Evolutionary conservation across 2,113 vertebrate genomes (phyloP), one percentile per base, ranked within the genome.

Genomic region (Peromyscus leucopus): DNA sequence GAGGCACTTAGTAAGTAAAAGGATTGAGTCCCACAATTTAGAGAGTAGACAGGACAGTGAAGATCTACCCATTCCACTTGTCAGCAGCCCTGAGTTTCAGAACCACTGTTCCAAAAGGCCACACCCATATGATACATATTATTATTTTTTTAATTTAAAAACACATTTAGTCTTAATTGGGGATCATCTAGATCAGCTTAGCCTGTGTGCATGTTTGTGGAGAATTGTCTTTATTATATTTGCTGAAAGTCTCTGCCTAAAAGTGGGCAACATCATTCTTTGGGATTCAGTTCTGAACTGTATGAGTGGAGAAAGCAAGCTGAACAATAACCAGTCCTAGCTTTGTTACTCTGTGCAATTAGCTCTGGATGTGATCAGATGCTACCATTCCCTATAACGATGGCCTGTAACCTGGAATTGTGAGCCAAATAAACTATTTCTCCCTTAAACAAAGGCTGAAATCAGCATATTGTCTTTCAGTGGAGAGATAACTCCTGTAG

Each of bases 131-230:
- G 36, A 78, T 31, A 72, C 19, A 33, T 78, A 63, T 55, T 55
- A 42, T 42, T 42, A 42, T 42, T 46, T 86, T 76, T 82, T 80
- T 72, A 72, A 61, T 67, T 89, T 94, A 28, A 26, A 90, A 90
- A 46, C 28, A 65, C 55, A 21, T 91, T 5, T 42, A 48, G 13
- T 78, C 42, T 78, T 26, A 31, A 7, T 78, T 48, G 15, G 46
- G 46, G 2, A 31, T 78, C 15, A 26, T 63, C 61, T 63, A 63
- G 22, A 63, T 63, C 61, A 24, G 61, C 22, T 15, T 78, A 51
- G 46, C 46, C 26, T 78, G 46, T 78, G 75, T 6, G 26, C 28
- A 78, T 48, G 24, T 78, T 13, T 48, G 42, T 51, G 46, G 26
- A 78, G 46, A 78, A 78, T 7, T 48, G 13, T 51, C 75, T 48